A percentile compares a stretch with the other conserved stretches of the same genome.
Conservation (phyloP, 2,113 vertebrate species). For the Pungitius pungitius region DNA sequence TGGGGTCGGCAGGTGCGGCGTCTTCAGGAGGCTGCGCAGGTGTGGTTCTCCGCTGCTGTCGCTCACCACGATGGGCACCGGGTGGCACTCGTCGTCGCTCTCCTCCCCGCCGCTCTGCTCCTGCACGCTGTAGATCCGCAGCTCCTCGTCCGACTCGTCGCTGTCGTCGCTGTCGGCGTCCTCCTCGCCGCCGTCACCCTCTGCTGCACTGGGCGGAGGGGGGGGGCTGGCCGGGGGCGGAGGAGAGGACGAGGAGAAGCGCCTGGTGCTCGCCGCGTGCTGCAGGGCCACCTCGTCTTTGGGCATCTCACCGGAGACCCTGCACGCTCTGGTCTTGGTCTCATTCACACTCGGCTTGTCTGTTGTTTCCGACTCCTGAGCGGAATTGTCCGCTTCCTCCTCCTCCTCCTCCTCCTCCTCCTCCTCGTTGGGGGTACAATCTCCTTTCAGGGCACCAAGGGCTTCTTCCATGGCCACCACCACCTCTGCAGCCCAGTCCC, state of each 20-base stretch:
- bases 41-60: constrained; percentile 86
- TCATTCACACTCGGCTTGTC: neutral
- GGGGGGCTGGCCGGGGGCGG: constrained; percentile 52
- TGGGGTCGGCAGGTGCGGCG: constrained; percentile 75
- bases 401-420: neutral
- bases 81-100: constrained; percentile 88
- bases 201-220: constrained; percentile 42
- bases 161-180: constrained; percentile 91
- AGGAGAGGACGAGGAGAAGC: constrained; percentile 83
- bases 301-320: constrained; percentile 42
- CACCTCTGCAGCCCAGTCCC: constrained; percentile 78
- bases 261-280: constrained; percentile 38
- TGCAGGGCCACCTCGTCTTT: constrained; percentile 73
- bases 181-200: constrained; percentile 86
- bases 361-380: constrained; percentile 15
- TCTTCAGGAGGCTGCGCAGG: constrained; percentile 91
- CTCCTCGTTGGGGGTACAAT: constrained; percentile 18
- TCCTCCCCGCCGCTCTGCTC: constrained; percentile 87
- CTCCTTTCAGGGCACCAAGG: constrained; percentile 66
- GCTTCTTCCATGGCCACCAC: constrained; percentile 79
- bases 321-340: constrained; percentile 12
- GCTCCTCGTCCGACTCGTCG: constrained; percentile 92
- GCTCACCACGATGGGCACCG: constrained; percentile 90
- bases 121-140: constrained; percentile 86
- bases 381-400: neutral